Conservation (phyloP, 2,888 invertebrate species). For the Tetranychus piercei region DNA sequence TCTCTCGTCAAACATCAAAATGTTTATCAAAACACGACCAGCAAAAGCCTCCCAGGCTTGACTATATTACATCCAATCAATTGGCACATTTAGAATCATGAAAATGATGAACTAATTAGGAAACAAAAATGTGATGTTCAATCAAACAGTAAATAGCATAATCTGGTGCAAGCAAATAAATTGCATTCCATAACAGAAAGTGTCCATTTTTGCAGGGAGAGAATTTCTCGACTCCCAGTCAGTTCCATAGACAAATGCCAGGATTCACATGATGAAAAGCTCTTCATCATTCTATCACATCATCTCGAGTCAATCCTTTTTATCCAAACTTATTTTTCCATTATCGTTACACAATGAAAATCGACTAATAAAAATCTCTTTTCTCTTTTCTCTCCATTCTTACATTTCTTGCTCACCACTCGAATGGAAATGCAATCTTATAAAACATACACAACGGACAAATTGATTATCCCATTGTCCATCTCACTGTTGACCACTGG, state of each 20-base stretch:
- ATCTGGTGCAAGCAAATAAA: not conserved
- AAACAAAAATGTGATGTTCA: not conserved
- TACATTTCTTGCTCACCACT: not conserved
- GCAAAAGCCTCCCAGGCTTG: too few species aligned
- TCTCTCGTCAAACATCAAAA: too few species aligned
- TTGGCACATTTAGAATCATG: not conserved
- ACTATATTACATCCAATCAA: too few species aligned
- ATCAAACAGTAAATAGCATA: not conserved
- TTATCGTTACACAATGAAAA: too few species aligned
- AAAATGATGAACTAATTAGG: not conserved
- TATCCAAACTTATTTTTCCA: too few species aligned
- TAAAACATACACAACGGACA: not conserved
- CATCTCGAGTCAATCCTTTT: too few species aligned
- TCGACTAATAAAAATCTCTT: not conserved
- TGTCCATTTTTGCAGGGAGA: not conserved
- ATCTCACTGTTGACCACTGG: not conserved
- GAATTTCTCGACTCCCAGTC: not conserved
- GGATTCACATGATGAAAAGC: too few species aligned
- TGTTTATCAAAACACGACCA: too few species aligned
- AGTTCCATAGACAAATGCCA: too few species aligned
- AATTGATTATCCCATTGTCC: not conserved
- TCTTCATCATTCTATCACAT: too few species aligned
- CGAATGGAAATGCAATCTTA: not conserved
- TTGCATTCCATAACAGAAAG: not conserved
- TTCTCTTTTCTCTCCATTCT: not conserved